Evolutionary conservation across 1,140 invertebrate genomes (phyloP).

Genomic region (Phthorimaea operculella): DNA sequence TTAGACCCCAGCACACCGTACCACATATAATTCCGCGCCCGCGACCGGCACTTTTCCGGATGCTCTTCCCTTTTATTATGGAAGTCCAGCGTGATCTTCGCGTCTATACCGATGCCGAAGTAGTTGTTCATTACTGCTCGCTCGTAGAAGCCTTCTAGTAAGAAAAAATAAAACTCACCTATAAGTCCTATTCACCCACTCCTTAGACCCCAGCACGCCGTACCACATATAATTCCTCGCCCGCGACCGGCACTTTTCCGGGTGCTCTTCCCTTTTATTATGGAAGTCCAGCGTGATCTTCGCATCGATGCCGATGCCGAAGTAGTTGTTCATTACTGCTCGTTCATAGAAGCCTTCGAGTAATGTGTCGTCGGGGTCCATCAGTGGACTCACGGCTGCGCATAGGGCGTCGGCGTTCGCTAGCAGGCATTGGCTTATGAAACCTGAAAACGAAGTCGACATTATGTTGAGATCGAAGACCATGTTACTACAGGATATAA

Average conservation of each 20-base stretch:
- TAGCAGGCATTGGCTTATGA: conserved; percentile 77
- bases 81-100: conserved; percentile 97
- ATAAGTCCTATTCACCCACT: conserved; percentile 90
- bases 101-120: conserved; percentile 98
- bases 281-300: conserved; percentile 99
- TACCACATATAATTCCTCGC: conserved; percentile 99
- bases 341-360: conserved; percentile 93
- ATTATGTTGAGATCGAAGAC: too few relatives aligned
- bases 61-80: conserved; percentile 98
- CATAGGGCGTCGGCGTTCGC: conserved; percentile 97
- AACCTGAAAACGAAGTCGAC: conserved; percentile 19
- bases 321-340: conserved; percentile 99
- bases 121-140: conserved; percentile 99
- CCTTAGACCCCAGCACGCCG: conserved; percentile 93
- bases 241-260: conserved; percentile 94
- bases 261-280: conserved; percentile 97
- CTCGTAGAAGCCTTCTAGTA: conserved; percentile 90
- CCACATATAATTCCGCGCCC: conserved; percentile 98
- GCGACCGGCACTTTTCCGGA: conserved; percentile 94
- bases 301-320: conserved; percentile 98
- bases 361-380: conserved; percentile 91
- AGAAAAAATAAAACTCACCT: conserved; percentile 66
- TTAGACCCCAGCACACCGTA: conserved; percentile 95
- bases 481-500: too few relatives aligned
- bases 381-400: conserved; percentile 91